Percentiles rank a stretch among this genome's conserved stretches.
phyloP scores from a whole-genome alignment of 2,113 vertebrate genomes.

The Lichenostomus cassidix region DNA sequence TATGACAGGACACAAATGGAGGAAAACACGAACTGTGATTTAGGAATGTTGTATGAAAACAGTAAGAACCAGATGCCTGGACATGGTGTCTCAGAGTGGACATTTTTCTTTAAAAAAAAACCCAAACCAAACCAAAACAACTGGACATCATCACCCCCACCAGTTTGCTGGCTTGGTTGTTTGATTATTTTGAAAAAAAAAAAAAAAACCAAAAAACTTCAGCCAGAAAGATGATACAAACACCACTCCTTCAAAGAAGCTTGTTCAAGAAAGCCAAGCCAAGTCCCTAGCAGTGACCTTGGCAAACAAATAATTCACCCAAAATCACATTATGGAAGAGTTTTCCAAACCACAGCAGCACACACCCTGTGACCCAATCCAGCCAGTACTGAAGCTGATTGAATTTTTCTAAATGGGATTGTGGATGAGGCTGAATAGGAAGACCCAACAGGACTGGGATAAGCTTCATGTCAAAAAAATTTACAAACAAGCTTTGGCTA shows the following conservation, averaged over 20 bases:
- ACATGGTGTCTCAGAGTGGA: neutral
- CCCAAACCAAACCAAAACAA: neutral
- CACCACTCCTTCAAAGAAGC: neutral
- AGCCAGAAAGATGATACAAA: neutral
- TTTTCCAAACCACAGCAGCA: neutral
- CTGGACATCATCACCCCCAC: neutral
- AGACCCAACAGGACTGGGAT: neutral
- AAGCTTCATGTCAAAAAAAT: neutral
- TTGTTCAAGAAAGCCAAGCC: neutral
- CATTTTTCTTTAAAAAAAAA: neutral
- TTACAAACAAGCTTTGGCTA: neutral
- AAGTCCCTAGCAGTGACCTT: neutral
- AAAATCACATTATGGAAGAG: neutral
- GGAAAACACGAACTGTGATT: neutral
- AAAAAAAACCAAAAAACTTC: neutral
- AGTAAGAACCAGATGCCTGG: neutral
- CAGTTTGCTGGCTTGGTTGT: neutral
- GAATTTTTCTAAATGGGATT: neutral
- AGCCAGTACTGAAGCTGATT: neutral
- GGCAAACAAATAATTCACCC: neutral
- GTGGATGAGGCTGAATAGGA: neutral
- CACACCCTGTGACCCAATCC: neutral
- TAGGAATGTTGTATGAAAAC: neutral
- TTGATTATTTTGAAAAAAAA: neutral
- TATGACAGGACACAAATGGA: neutral